Percentiles rank a stretch among this genome's conserved stretches.
These are phyloP conservation scores for Alaudala cheleensis DNA, from an alignment of 2,113 vertebrate genomes.

Conservation along the genomic window DNA sequence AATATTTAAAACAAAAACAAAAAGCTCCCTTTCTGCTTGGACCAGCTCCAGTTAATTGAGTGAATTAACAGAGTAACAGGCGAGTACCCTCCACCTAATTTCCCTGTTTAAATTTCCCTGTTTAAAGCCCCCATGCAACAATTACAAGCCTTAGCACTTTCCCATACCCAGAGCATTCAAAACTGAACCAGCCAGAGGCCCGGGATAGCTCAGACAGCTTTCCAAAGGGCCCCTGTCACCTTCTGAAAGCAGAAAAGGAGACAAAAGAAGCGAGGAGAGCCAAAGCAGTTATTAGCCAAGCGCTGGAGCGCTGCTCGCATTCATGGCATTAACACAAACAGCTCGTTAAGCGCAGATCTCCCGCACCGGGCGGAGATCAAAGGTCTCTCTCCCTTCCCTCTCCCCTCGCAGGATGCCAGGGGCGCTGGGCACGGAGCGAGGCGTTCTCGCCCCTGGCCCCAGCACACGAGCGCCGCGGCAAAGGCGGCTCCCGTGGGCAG, in stretches of 20 bases:
- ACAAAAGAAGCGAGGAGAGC: neutral
- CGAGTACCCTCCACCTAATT: neutral
- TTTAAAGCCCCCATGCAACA: neutral
- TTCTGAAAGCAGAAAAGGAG: neutral
- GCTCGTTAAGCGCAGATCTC: neutral
- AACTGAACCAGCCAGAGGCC: neutral
- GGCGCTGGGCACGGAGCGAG: neutral
- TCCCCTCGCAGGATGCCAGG: neutral
- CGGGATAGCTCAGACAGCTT: neutral
- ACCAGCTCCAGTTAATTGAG: neutral
- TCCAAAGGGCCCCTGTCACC: neutral
- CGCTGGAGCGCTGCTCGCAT: neutral
- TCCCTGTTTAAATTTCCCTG: neutral
- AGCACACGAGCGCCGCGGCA: rapidly evolving
- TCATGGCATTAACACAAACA: neutral
- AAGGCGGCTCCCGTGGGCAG: no score
- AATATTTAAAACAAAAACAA: neutral
- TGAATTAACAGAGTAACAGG: neutral
- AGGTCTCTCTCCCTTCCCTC: neutral
- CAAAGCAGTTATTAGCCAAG: neutral
- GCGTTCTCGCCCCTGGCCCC: neutral
- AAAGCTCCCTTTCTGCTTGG: neutral
- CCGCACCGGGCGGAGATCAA: neutral
- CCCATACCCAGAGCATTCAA: neutral
- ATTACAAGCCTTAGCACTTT: neutral